Conservation (phyloP, 2,797 vertebrate genomes). For the Vultur gryphus region DNA sequence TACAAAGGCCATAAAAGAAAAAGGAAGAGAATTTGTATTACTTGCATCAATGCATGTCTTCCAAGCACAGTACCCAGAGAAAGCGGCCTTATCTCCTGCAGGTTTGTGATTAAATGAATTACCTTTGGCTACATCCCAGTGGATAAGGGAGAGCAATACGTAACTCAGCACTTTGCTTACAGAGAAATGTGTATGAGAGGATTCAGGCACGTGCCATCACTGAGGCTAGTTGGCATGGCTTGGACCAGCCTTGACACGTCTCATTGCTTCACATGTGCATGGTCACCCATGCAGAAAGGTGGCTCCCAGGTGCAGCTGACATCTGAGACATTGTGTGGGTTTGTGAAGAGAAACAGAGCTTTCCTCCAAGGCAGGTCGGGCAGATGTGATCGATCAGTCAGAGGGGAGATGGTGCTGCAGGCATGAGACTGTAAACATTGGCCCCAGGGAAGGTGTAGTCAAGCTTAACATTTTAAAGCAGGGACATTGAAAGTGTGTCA, state of each 20-base stretch:
- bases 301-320: not conserved
- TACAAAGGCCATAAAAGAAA: not conserved
- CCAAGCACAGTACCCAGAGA: not conserved
- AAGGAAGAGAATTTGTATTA: not conserved
- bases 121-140: not conserved
- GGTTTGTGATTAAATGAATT: not conserved
- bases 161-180: not conserved
- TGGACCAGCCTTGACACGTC: not conserved
- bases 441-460: not conserved
- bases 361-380: not conserved
- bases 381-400: not conserved
- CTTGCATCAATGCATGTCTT: not conserved
- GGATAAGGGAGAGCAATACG: not conserved
- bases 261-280: not conserved
- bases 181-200: accelerated
- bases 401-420: not conserved
- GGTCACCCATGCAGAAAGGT: not conserved
- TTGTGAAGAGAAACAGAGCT: not conserved
- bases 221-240: not conserved
- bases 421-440: accelerated
- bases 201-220: accelerated
- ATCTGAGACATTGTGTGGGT: not conserved
- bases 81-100: not conserved
- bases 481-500: not conserved
- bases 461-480: not conserved